Conservation (phyloP, 2,888 invertebrate genomes). For the Phaonia tiefii region DNA sequence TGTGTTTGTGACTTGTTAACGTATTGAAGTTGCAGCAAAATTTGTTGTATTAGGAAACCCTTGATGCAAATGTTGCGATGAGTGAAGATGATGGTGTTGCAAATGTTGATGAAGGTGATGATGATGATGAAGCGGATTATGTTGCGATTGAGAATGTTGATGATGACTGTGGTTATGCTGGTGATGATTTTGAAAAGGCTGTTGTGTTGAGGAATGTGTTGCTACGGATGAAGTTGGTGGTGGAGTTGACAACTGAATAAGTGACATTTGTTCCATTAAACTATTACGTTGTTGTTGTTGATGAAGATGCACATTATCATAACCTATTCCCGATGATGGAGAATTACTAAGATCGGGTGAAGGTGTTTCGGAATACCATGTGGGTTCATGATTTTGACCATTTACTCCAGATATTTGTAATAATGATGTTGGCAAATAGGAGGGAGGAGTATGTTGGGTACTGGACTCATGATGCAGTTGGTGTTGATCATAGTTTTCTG, state of each 20-base stretch:
- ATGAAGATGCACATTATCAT: conserved; percentile 45
- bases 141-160: conserved; percentile 27
- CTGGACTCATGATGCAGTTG: conserved; percentile 30
- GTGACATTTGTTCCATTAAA: conserved; percentile 42
- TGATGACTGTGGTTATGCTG: conserved; percentile 15
- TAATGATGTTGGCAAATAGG: not conserved
- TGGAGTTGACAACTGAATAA: conserved; percentile 43
- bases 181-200: conserved; percentile 34
- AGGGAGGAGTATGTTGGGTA: conserved; percentile 30
- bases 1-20: too few species aligned
- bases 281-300: conserved; percentile 43
- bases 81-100: conserved; percentile 29
- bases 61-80: conserved; percentile 42
- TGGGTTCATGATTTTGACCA: conserved; percentile 5
- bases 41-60: conserved; percentile 43
- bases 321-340: conserved; percentile 41
- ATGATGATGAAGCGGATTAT: conserved; percentile 20
- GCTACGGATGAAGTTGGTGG: conserved; percentile 32
- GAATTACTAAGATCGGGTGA: conserved; percentile 56
- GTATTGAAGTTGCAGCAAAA: conserved; percentile 62
- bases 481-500: conserved; percentile 45
- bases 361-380: conserved; percentile 60
- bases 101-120: conserved; percentile 7
- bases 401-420: not conserved
- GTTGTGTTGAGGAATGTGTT: conserved; percentile 54